Percentiles rank a stretch among this genome's conserved stretches.
phyloP scores from a whole-genome alignment of 2,113 vertebrate genomes.

The Alethe castanea region DNA sequence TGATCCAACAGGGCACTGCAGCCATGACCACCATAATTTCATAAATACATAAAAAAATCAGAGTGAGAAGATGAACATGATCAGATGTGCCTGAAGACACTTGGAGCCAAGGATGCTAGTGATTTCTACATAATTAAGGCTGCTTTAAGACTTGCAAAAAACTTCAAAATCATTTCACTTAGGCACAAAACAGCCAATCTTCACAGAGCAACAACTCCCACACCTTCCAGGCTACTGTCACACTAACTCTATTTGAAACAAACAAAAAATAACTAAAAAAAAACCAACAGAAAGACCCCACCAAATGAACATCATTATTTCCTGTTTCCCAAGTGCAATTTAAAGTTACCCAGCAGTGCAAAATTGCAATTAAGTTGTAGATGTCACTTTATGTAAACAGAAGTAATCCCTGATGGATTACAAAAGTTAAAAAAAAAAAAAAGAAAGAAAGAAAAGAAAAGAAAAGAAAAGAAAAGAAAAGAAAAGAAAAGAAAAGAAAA shows the following conservation, averaged over 20 bases:
- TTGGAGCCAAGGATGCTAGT: no score
- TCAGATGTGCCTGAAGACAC: not conserved
- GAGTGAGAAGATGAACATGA: not conserved
- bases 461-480: no score
- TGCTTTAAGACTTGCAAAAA: not conserved
- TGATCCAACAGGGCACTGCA: not conserved
- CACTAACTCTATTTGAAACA: not conserved
- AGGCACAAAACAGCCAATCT: not conserved
- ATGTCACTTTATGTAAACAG: not conserved
- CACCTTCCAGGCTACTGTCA: not conserved
- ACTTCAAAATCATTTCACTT: not conserved
- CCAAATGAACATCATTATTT: not conserved
- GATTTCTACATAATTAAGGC: not conserved
- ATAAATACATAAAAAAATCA: not conserved
- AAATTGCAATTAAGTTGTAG: not conserved
- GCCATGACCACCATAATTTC: not conserved
- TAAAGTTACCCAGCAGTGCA: not conserved
- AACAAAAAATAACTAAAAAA: not conserved
- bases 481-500: no score
- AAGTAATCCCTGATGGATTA: not conserved
- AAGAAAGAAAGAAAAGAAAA: rapidly evolving
- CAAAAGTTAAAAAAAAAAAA: not conserved
- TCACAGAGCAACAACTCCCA: not conserved
- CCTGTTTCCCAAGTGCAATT: not conserved
- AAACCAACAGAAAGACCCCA: not conserved